Percentiles rank a stretch among this genome's conserved stretches.
Evolutionary conservation across 2,797 vertebrate genomes (phyloP).

Genomic region (Dipus sagitta): DNA sequence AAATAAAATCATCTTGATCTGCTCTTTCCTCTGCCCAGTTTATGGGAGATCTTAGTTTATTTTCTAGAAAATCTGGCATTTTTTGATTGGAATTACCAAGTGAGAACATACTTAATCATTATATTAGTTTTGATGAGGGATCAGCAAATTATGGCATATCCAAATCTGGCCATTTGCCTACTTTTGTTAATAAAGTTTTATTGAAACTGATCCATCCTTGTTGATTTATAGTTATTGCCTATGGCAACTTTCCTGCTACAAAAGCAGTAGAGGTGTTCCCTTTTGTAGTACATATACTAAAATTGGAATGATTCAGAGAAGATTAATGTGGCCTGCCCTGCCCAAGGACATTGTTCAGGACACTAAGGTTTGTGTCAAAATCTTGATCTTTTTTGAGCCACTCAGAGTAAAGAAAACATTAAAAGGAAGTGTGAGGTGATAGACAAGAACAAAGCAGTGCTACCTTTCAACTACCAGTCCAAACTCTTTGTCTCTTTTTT

Average conservation of each 20-base stretch:
- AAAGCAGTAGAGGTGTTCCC: neutral
- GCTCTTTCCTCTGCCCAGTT: constrained; percentile 22
- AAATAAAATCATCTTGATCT: constrained; percentile 50
- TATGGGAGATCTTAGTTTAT: constrained; percentile 56
- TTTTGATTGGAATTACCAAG: constrained; percentile 52
- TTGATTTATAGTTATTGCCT: constrained; percentile 24
- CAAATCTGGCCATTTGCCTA: constrained; percentile 17
- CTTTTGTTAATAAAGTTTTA: constrained; percentile 64
- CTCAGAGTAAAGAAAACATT: neutral
- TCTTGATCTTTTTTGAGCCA: neutral
- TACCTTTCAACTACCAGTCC: constrained; percentile 35
- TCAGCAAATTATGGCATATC: constrained; percentile 33
- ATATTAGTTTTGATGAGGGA: constrained; percentile 47
- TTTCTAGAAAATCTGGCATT: constrained; percentile 30
- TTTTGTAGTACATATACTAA: neutral
- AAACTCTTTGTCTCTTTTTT: constrained; percentile 15
- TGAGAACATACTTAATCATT: constrained; percentile 40
- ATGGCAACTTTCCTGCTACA: constrained; percentile 2
- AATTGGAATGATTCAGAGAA: neutral
- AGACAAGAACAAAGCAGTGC: neutral
- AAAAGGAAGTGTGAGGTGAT: neutral
- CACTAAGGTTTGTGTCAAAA: neutral
- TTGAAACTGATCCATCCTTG: neutral
- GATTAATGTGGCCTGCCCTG: neutral
- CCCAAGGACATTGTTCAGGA: neutral